Percentiles rank a stretch among this genome's conserved stretches.
These are phyloP conservation scores for Disparrhopalites patrizii DNA, from an alignment of 2,888 invertebrate species.

Conservation along the genomic window DNA sequence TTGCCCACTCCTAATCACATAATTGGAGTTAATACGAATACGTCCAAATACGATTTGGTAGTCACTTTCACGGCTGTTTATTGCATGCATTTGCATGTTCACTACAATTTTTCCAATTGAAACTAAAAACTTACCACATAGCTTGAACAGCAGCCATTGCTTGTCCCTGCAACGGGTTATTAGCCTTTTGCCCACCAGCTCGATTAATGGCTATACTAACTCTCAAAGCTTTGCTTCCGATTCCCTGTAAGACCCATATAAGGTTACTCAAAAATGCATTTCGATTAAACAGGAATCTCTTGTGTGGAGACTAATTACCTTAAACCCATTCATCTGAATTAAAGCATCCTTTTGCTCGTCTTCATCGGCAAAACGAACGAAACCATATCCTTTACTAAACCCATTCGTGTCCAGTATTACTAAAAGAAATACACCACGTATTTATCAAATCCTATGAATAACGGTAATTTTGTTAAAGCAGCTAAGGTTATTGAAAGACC, in stretches of 20 bases:
- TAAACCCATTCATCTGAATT: slow-evolving; percentile 88
- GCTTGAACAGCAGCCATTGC: slow-evolving; percentile 49
- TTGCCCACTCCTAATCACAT: slow-evolving; percentile 44
- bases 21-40: not conserved
- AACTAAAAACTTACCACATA: slow-evolving; percentile 40
- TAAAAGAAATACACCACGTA: slow-evolving; percentile 50
- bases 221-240: slow-evolving; percentile 54
- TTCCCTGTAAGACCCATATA: slow-evolving; percentile 49
- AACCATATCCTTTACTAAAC: slow-evolving; percentile 92
- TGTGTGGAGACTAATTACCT: slow-evolving; percentile 53
- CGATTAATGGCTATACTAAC: slow-evolving; percentile 51
- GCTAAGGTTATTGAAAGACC: not conserved
- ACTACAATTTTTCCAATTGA: not conserved
- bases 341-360: slow-evolving; percentile 90
- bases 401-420: slow-evolving; percentile 86
- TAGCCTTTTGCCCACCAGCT: slow-evolving; percentile 47
- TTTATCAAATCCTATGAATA: too few species aligned
- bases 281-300: not conserved
- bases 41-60: not conserved
- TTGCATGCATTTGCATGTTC: not conserved
- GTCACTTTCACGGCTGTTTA: not conserved
- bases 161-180: slow-evolving; percentile 47
- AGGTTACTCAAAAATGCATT: too few species aligned
- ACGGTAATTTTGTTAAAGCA: too few species aligned
- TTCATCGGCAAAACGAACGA: slow-evolving; percentile 89